Evolutionary conservation across 2,113 vertebrate genomes (phyloP), one percentile per base, ranked within the genome.

Genomic region (Zosterops hypoxanthus): DNA sequence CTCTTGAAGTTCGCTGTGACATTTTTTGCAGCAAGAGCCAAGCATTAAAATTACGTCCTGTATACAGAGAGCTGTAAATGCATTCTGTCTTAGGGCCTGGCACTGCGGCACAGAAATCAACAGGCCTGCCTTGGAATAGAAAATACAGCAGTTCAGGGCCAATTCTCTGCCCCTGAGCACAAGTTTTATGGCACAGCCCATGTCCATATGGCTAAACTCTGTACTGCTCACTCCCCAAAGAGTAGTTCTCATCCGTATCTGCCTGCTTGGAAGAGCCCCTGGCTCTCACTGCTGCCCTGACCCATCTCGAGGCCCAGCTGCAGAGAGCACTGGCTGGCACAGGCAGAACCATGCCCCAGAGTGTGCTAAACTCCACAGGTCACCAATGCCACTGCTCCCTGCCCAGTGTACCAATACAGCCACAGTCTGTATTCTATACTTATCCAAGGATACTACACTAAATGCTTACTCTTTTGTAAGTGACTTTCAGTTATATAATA

Each of bases 171-270:
- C 92, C 66, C 76, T 90, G 47, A 94, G 83, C 91, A 88, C 69
- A 83, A 81, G 86, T 93, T 94, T 90, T 55, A 93, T 97, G 96
- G 92, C 92, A 95, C 80, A 92, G 86, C 6, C 49, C 24, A 5
- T 36, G 72, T 81, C 90, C 96, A 97, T 94, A 96, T 95, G 95
- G 95, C 95, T 90, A 88, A 93, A 95, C 49, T 83, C 64, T 78
- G 68, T 83, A 88, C 91, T 96, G 94, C 82, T 93, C 56, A 1
- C 12, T 93, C 88, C 86, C 76, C 60, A 81, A 86, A 95, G 88
- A 93, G 50, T 17, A 88, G 82, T 59, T 86, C 52, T 93, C 91
- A 93, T 92, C 80, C 8, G 0, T 63, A 78, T 93, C 85, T 94
- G 88, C 85, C 61, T 71, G 61, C 59, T 52, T 89, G 83, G 76